Evolutionary conservation across 1,140 invertebrate genomes (phyloP), one percentile per base, ranked within the genome.

Genomic region (Forficula auricularia): DNA sequence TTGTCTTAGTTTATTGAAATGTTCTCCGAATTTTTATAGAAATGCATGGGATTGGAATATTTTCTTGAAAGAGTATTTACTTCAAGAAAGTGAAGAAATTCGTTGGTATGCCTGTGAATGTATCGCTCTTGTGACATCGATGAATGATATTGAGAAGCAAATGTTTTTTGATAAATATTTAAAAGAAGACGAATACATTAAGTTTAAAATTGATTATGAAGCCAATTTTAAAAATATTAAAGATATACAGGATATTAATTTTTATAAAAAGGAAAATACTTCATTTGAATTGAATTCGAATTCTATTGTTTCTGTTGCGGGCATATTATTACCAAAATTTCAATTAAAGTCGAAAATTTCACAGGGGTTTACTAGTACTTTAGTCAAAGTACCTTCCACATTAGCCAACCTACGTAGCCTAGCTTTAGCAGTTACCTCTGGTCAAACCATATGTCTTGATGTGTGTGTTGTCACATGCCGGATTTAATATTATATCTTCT

Each of bases 381-480:
- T 79, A 32, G 61, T 78, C 1, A 56, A 64, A 43, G 74, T 78
- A 4, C 59, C 67, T 33, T 82, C 82, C 3, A 80, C 79, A 13
- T 52, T 68, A 40, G 67, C 70, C 34, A 85, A 85, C 64, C 61
- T 86, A 34, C 65, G 71, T 30, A 82, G 72, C 56, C 63, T 85
- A 42, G 81, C 81, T 3, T 55, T 87, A 10, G 82, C 76, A 2
- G 69, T 89, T 12, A 71, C 76, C 3, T 68, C 73, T 38, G 73
- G 70, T 14, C 77, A 78, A 58, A 80, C 86, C 22, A 68, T 94
- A 22, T 82, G 87, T 48, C 59, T 98, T 1, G 73, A 83, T 64
- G 95, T 95, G 1, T 77, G 84, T 1, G 83, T 97, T 14, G 94
- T 6, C 22, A 27, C 10, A 6, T 27, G 10, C 22, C 22, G 10